Conservation (phyloP, 1,140 invertebrate genomes). For the Drosophila rhopaloa region DNA sequence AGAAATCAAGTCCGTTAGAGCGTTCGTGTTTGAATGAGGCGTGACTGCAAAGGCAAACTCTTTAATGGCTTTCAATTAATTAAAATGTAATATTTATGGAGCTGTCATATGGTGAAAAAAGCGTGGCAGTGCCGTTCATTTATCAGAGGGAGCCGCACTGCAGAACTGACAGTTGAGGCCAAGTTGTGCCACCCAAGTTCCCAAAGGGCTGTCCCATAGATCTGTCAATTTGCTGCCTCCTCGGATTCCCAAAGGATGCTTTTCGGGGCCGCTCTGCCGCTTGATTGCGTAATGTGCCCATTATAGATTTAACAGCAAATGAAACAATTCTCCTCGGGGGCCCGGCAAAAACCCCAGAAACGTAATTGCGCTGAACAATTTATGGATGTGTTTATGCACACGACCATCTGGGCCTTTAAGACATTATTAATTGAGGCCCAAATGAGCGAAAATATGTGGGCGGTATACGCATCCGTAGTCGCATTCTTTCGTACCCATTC, state of each 20-base stretch:
- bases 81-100: conserved; percentile 75
- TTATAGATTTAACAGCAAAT: conserved; percentile 53
- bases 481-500: neutral
- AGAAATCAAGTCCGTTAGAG: neutral
- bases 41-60: neutral
- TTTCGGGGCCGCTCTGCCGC: conserved; percentile 22
- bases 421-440: conserved; percentile 40
- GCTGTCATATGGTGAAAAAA: conserved; percentile 63
- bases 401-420: conserved; percentile 17
- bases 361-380: conserved; percentile 64
- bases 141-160: conserved; percentile 21
- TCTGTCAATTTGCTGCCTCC: conserved; percentile 57
- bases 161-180: conserved; percentile 34
- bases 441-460: conserved; percentile 18
- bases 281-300: conserved; percentile 67
- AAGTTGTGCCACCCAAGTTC: neutral
- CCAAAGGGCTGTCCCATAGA: conserved; percentile 12
- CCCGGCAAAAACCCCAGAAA: conserved; percentile 5
- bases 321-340: conserved; percentile 23
- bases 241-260: conserved; percentile 47
- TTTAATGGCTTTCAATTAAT: conserved; percentile 69
- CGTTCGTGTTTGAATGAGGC: neutral
- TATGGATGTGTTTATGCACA: conserved; percentile 50
- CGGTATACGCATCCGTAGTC: neutral
- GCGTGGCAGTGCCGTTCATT: conserved; percentile 57